Evolutionary conservation across 2,113 vertebrate species (phyloP), one percentile per base, ranked within the genome.

Genomic region (Notiomystis cincta): DNA sequence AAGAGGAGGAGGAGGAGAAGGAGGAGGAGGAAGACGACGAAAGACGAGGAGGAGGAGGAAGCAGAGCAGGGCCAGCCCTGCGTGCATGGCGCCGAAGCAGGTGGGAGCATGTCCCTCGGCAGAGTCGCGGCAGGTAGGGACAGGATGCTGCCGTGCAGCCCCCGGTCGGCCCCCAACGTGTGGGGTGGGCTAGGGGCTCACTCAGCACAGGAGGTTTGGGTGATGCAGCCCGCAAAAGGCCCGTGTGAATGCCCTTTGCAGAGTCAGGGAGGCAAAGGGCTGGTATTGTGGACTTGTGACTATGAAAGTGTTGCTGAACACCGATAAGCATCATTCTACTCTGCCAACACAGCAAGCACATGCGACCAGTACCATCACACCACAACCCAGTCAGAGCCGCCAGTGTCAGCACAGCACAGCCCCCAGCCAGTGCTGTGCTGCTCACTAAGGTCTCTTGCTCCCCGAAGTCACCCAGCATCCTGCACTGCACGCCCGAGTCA

Each of bases 401-500:
- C 48, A 8, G 7, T 40, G 79, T 35, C 54, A 20, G n/a, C 47
- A 10, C 30, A 7, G 50, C 38, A 6, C 65, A n/a, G 86, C n/a
- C 35, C 9, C n/a, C 21, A 0, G 18, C 44, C 9, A 4, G 13
- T 40, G 47, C 42, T 14, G 1, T 3, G 1, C 33, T 23, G 57
- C 47, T 58, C 5, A 2, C 50, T 2, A 2, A 62, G 51, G 51
- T 25, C 44, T 38, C 76, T 12, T 3, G 4, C 14, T 21, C 37
- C 64, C 33, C 54, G 31, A 33, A 57, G 20, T 7, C 81, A 31
- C 33, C 23, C 4, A 2, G 57, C 42, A 8, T 8, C n/a, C 64
- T 12, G 0, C 37, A 3, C 7, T 9, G 3, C 44, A 3, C 0
- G 1, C 45, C 67, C 28, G 45, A 7, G 45, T 3, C 1, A 11